Percentiles rank a stretch among this genome's conserved stretches.
phyloP scores from a whole-genome alignment of 2,888 invertebrate species.

The Rhagophthalmus giganteus region DNA sequence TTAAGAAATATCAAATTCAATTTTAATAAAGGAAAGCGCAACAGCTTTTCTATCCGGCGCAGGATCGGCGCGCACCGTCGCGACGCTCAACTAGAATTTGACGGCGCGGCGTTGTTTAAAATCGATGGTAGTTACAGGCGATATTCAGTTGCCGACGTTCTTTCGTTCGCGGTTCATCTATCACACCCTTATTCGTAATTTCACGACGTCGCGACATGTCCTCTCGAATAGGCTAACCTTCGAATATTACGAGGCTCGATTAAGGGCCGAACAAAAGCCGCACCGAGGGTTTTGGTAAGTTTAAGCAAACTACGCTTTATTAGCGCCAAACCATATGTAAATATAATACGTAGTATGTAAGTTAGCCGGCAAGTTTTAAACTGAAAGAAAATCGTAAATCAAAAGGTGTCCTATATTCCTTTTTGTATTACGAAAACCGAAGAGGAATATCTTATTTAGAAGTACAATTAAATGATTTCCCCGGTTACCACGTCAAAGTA shows the following conservation, averaged over 20 bases:
- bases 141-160: constrained; percentile 49
- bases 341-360: too few species aligned
- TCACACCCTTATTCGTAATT: constrained; percentile 9
- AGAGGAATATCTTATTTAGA: constrained; percentile 37
- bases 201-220: constrained; percentile 21
- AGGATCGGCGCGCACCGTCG: constrained; percentile 39
- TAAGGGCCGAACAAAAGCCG: too few species aligned
- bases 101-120: constrained; percentile 47
- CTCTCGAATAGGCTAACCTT: constrained; percentile 15
- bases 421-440: constrained; percentile 23
- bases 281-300: too few species aligned
- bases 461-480: constrained; percentile 44
- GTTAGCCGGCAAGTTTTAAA: too few species aligned
- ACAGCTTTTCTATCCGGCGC: constrained; percentile 44
- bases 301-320: too few species aligned
- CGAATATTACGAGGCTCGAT: too few species aligned
- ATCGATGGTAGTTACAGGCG: constrained; percentile 49
- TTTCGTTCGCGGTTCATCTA: constrained; percentile 30
- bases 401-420: constrained; percentile 5
- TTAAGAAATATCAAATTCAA: constrained; percentile 21
- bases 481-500: constrained; percentile 34
- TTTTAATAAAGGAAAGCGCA: constrained; percentile 41
- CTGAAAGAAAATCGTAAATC: too few species aligned
- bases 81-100: constrained; percentile 37
- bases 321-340: too few species aligned